Evolutionary conservation across 2,797 vertebrate species (phyloP).

Genomic region (Cyclopterus lumpus): DNA sequence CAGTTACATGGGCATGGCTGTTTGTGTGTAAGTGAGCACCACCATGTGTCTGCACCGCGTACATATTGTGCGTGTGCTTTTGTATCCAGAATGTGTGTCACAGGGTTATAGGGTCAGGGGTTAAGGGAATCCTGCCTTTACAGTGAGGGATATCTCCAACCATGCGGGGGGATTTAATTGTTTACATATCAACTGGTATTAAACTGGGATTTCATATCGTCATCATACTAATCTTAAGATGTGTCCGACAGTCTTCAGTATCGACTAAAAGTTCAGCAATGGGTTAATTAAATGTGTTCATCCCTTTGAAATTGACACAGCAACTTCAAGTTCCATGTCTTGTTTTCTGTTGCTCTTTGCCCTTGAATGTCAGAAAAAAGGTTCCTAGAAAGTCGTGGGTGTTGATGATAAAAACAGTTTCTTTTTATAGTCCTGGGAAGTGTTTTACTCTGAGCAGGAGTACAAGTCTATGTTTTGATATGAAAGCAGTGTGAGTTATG

Average conservation of each 20-base stretch:
- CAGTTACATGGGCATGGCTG: background rate
- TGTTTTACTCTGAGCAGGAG: conserved; percentile 31
- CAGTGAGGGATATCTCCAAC: background rate
- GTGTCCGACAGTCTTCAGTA: background rate
- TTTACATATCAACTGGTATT: background rate
- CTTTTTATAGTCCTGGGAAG: conserved; percentile 40
- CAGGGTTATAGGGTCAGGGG: no score
- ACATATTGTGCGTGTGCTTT: background rate
- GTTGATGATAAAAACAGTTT: conserved; percentile 41
- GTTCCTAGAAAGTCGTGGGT: conserved; percentile 39
- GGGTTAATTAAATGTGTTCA: background rate
- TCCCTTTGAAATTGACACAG: background rate
- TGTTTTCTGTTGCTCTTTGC: conserved; percentile 16
- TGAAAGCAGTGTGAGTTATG: conserved; percentile 13
- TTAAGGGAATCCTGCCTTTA: background rate
- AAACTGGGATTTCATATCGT: background rate
- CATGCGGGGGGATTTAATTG: no score
- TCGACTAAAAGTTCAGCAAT: background rate
- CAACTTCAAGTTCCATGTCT: background rate
- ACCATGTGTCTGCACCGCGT: background rate
- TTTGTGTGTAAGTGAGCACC: background rate
- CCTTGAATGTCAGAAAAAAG: background rate
- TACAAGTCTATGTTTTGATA: conserved; percentile 13
- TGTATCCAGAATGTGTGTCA: background rate
- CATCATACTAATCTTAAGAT: background rate